Evolutionary conservation across 2,888 invertebrate genomes (phyloP), one percentile per base, ranked within the genome.

Genomic region (Xestia xanthographa): DNA sequence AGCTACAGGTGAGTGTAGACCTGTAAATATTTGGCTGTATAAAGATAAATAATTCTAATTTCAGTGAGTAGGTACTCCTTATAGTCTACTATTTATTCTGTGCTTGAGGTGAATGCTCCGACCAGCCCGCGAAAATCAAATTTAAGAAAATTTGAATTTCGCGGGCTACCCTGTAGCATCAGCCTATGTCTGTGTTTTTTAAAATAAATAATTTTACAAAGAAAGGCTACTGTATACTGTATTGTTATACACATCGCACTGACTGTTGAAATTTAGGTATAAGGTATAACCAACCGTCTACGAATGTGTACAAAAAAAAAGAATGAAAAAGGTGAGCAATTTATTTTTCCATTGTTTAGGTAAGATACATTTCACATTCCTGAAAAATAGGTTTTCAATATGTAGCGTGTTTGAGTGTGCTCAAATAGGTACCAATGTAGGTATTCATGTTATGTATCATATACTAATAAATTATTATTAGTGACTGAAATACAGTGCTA

Each of bases 1-100:
- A 97, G 97, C 81, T 98, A 98, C 95, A 97, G 98, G 98, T 98
- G 92, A 96, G 95, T 92, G 79, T 1, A 34, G 26, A 29, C 26
- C 20, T 26, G 17, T 58, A 26, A 26, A 3, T 6, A 56, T 8
- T 8, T 26, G 6, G 8, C 17, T 56, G 26, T 53, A 11, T n/a
- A 9, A 22, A 11, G n/a, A 11, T 53, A 53, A n/a, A 53, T n/a
- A 9, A 22, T n/a, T 53, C 12, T 12, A n/a, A 53, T 53, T n/a
- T 62, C 34, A 5, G 5, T 65, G 5, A 26, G 9, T n/a, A 60
- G 5, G 29, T 60, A 34, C 34, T 9, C 22, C 11, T 5, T 22
- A 34, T 34, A 17, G 58, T 26, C n/a, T 60, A 20, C 17, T 1
- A 53, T 53, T 53, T 4, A 11, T n/a, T n/a, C 1, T n/a, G n/a